Conservation (phyloP, 1,140 invertebrate species). For the Chironomus striatipennis region DNA sequence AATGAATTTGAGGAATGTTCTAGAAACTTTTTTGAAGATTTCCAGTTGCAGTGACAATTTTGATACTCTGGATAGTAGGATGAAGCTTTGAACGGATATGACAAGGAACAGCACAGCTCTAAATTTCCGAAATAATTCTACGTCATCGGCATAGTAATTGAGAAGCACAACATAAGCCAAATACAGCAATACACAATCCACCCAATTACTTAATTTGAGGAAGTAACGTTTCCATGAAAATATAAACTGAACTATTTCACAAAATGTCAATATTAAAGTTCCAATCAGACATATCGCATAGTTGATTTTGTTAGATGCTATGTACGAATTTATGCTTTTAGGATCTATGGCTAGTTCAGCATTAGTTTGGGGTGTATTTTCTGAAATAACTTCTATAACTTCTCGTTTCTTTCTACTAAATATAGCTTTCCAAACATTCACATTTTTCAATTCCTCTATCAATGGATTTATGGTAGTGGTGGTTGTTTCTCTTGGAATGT, state of each 20-base stretch:
- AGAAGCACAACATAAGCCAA: neutral
- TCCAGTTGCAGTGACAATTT: slow-evolving; percentile 26
- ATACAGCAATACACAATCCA: neutral
- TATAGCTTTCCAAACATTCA: no score
- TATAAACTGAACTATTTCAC: neutral
- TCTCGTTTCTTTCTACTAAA: no score
- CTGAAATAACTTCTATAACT: no score
- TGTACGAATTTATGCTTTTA: no score
- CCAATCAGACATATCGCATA: neutral
- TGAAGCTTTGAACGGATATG: neutral
- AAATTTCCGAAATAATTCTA: neutral
- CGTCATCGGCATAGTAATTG: neutral
- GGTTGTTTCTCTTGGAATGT: no score
- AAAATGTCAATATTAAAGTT: neutral
- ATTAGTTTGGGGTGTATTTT: no score
- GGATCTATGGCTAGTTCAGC: no score
- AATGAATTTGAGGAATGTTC: neutral
- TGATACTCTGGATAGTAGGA: slow-evolving; percentile 26
- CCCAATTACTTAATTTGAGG: neutral
- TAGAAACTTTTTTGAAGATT: neutral
- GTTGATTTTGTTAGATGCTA: no score
- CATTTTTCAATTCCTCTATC: no score
- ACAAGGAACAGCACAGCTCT: neutral
- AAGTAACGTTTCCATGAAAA: neutral
- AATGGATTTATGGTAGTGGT: no score